Evolutionary conservation across 1,140 invertebrate species (phyloP), one percentile per base, ranked within the genome.

Genomic region (Teleogryllus occipitalis): DNA sequence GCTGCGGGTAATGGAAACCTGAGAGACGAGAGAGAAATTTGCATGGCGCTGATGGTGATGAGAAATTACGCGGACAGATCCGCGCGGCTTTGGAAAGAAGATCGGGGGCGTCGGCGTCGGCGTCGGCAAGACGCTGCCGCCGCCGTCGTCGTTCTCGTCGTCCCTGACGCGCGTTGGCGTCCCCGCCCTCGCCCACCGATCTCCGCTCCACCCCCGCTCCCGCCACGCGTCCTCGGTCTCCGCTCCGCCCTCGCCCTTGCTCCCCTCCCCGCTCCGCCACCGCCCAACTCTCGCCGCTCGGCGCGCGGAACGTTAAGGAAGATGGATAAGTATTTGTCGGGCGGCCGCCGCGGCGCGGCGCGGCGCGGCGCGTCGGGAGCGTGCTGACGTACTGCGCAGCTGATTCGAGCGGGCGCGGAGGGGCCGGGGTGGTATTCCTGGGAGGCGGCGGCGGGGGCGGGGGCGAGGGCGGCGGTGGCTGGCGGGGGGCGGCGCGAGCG

Each of bases 1-100:
- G 54, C 10, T 18, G 1, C 54, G 54, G 18, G 54, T 65, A 65
- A 65, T 65, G 54, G 54, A 65, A 65, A 65, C 54, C 54, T 65
- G 54, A 65, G 54, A 65, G 54, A 65, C 54, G 54, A 18, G 18
- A 65, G 10, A 7, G 7, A 7, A 65, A 65, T 65, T 65, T 2
- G 18, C 54, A 65, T 65, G 54, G 54, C 10, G 54, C 10, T 65
- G 54, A 65, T 65, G 54, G 54, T 65, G 54, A 65, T 65, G 54
- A 65, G 54, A 65, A 65, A 65, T 65, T 65, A 65, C 54, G 54
- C 54, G 54, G 54, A 65, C 54, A 65, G 54, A 65, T 65, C 54
- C 54, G 10, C 54, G 54, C 18, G 54, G 54, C 54, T 65, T 65
- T 65, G 54, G 54, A 65, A 65, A 65, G 54, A 65, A 65, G 54